Percentiles rank a stretch among this genome's conserved stretches.
phyloP scores from a whole-genome alignment of 2,797 vertebrate genomes.

The Peromyscus melanophrys region DNA sequence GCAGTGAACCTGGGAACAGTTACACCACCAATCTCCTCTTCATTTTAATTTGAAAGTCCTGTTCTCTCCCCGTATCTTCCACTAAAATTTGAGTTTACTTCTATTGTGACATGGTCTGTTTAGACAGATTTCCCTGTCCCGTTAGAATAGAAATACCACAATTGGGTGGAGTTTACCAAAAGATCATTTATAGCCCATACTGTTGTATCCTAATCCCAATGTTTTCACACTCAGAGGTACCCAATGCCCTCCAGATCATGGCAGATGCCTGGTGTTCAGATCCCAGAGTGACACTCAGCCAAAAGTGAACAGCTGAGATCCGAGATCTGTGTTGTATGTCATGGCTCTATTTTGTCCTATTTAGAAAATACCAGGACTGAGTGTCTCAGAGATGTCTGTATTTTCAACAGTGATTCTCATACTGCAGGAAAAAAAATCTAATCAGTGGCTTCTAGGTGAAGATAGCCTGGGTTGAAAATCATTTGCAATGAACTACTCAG shows the following conservation, averaged over 20 bases:
- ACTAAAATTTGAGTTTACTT: conserved; percentile 51
- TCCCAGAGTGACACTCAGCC: neutral
- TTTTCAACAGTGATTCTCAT: conserved; percentile 65
- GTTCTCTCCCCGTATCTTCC: neutral
- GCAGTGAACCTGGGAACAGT: neutral
- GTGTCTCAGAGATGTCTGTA: conserved; percentile 56
- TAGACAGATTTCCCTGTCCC: conserved; percentile 48
- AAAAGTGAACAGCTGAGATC: conserved; percentile 49
- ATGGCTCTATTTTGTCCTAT: conserved; percentile 69
- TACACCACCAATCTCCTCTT: neutral
- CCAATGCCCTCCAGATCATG: neutral
- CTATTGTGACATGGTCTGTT: conserved; percentile 48
- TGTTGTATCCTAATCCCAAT: neutral
- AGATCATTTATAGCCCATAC: neutral
- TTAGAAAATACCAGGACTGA: conserved; percentile 59
- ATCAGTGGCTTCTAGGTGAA: conserved; percentile 45
- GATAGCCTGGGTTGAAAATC: conserved; percentile 53
- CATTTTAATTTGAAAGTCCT: neutral
- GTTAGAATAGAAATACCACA: neutral
- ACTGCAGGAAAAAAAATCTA: conserved; percentile 37
- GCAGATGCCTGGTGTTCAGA: neutral
- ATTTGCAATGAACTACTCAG: conserved; percentile 23
- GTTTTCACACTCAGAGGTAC: neutral
- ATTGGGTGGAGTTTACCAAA: conserved; percentile 36
- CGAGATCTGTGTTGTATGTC: conserved; percentile 68